Conservation (phyloP, 2,797 vertebrate genomes). For the Helicolenus hilgendorfi region DNA sequence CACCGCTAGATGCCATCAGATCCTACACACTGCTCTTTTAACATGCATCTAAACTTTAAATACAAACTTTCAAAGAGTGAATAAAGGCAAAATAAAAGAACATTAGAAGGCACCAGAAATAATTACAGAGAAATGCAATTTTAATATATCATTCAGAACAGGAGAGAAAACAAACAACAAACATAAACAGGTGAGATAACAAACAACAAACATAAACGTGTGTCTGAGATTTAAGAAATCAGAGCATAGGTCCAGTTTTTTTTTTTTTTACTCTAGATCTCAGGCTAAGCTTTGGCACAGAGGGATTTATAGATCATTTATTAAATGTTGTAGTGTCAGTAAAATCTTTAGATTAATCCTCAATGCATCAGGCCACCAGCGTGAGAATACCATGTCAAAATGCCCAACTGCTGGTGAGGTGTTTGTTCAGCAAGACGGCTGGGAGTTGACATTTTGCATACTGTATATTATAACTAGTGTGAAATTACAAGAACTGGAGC, state of each 20-base stretch:
- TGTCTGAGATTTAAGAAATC: not conserved
- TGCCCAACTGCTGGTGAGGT: not conserved
- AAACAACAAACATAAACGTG: not conserved
- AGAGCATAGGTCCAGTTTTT: not conserved
- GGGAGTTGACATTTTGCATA: not conserved
- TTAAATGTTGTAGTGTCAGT: not conserved
- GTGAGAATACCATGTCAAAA: not conserved
- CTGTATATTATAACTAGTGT: not conserved
- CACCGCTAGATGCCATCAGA: no score
- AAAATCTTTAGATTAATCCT: not conserved
- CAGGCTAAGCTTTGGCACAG: not conserved
- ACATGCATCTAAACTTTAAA: not conserved
- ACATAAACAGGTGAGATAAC: no score
- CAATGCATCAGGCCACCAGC: not conserved
- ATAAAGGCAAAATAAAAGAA: not conserved
- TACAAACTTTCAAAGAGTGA: not conserved
- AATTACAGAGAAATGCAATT: not conserved
- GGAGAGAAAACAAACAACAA: not conserved
- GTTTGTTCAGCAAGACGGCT: conserved; percentile 2
- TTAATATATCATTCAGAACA: not conserved
- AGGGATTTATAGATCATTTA: not conserved
- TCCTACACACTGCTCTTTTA: not conserved
- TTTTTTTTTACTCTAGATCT: not conserved
- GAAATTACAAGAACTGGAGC: not conserved
- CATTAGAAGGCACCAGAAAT: not conserved